Evolutionary conservation across 2,113 vertebrate species (phyloP), one percentile per base, ranked within the genome.

Genomic region (Microcebus jonahi): DNA sequence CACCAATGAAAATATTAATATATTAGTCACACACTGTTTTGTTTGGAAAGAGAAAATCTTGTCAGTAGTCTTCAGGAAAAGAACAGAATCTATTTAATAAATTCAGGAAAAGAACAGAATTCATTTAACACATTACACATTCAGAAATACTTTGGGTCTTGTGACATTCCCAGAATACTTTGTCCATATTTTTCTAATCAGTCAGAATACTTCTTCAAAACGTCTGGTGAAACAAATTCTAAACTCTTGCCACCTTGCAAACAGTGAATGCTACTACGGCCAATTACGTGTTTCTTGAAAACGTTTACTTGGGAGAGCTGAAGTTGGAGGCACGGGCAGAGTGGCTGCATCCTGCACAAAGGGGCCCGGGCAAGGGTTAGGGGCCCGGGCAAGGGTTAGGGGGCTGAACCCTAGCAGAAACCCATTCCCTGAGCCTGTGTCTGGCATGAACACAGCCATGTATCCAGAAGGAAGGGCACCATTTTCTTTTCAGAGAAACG

Each of bases 181-280:
- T 80, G 75, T n/a, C 96, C 96, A 86, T 79, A 85, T 77, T 96
- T 97, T 97, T 95, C 83, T 91, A 80, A 97, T 93, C 48, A 77
- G 91, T 92, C 13, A 75, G 96, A 94, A 85, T 82, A 61, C 68
- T n/a, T 89, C 17, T 7, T 88, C 92, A 92, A 91, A 95, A 94
- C n/a, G 87, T 61, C 92, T 3, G 3, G 59, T 23, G 84, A 97
- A 80, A 65, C 80, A 48, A 5, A 80, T 88, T 94, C 65, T 71
- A 85, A 50, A 94, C 34, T 81, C 57, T 95, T 63, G 95, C 34
- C 89, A 42, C 73, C 82, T 84, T 70, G 77, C 21, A 34, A 68
- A 70, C 0, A 29, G 63, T 13, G 42, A 82, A 31, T 55, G 65
- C 6, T 17, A 23, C 3, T 84, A 23, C 1, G 11, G 57, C 23